phyloP scores from a whole-genome alignment of 1,140 invertebrate species.

The Acromyrmex charruanus region DNA sequence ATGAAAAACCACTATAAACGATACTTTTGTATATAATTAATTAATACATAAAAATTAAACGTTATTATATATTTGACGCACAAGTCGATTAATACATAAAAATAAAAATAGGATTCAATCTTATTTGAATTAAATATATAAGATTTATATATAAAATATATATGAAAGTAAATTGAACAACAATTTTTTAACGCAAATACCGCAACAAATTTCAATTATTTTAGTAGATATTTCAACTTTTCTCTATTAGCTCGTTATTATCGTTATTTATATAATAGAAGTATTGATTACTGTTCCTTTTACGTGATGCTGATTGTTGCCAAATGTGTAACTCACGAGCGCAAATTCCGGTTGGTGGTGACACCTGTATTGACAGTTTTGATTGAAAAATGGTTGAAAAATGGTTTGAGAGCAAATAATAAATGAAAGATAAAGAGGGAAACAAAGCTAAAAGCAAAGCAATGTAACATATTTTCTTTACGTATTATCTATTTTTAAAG shows the following conservation, averaged over 20 bases:
- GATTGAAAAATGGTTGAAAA: conserved; percentile 59
- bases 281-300: conserved; percentile 30
- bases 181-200: not conserved
- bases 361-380: conserved; percentile 56
- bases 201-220: not conserved
- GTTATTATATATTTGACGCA: no score
- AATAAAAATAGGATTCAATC: not conserved
- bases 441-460: conserved; percentile 11
- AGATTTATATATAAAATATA: not conserved
- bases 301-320: conserved; percentile 48
- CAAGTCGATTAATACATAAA: not conserved
- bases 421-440: conserved; percentile 45
- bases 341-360: conserved; percentile 42
- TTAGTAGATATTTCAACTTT: not conserved
- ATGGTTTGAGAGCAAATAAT: conserved; percentile 50
- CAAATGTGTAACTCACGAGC: conserved; percentile 28
- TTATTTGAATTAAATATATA: not conserved
- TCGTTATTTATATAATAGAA: not conserved
- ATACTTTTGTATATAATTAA: not conserved
- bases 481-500: conserved; percentile 29
- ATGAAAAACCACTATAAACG: not conserved
- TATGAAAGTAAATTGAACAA: not conserved
- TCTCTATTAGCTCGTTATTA: not conserved
- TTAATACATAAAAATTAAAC: not conserved
- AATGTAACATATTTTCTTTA: conserved; percentile 25